Evolutionary conservation across 2,113 vertebrate species (phyloP).

Genomic region (Notarius quadriscutis): DNA sequence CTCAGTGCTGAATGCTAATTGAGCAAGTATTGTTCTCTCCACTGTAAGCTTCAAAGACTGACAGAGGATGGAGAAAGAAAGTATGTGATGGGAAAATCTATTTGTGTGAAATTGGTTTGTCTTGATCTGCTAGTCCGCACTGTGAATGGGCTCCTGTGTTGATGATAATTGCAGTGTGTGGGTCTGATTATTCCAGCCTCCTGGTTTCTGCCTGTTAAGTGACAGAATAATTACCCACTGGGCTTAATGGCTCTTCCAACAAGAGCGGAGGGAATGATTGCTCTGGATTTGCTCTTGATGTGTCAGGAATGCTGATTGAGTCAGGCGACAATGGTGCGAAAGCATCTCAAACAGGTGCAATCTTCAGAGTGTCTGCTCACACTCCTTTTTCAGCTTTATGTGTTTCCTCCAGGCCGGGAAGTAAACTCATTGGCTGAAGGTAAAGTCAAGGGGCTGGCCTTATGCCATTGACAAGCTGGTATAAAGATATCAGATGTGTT

Average conservation of each 20-base stretch:
- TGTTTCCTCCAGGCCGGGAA: constrained; percentile 54
- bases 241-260: constrained; percentile 56
- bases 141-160: constrained; percentile 52
- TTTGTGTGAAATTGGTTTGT: constrained; percentile 52
- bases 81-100: constrained; percentile 45
- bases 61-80: constrained; percentile 18
- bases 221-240: constrained; percentile 73
- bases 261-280: constrained; percentile 61
- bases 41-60: constrained; percentile 17
- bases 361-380: constrained; percentile 49
- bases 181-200: constrained; percentile 58
- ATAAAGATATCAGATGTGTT: constrained; percentile 62
- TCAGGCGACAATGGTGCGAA: constrained; percentile 29
- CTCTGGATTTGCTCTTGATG: constrained; percentile 61
- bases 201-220: constrained; percentile 63
- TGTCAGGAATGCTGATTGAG: constrained; percentile 68
- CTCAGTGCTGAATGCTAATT: constrained; percentile 49
- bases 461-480: constrained; percentile 28
- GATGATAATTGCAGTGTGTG: constrained; percentile 60
- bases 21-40: constrained; percentile 36
- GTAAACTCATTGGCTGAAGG: constrained; percentile 63
- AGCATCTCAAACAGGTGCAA: constrained; percentile 43
- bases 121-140: constrained; percentile 34
- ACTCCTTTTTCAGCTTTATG: constrained; percentile 62
- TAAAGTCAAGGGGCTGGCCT: constrained; percentile 54